phyloP scores from a whole-genome alignment of 2,113 vertebrate species.

The Tetrax tetrax region DNA sequence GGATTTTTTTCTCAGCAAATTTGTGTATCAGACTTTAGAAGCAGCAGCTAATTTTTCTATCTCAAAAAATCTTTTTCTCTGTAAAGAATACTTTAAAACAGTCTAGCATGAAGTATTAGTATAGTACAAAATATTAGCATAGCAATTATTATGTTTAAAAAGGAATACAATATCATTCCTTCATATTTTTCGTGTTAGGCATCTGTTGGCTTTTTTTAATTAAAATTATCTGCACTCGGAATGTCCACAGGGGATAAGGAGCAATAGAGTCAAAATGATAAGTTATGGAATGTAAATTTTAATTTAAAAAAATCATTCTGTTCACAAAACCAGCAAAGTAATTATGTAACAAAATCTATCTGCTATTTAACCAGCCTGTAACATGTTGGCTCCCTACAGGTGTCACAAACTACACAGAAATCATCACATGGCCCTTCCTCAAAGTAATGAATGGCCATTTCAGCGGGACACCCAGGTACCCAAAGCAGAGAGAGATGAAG shows the following conservation, averaged over 20 bases:
- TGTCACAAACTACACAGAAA: neutral
- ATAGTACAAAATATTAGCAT: neutral
- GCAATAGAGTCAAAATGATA: slow-evolving; percentile 10
- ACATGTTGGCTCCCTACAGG: neutral
- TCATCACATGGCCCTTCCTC: neutral
- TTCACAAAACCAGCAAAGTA: neutral
- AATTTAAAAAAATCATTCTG: neutral
- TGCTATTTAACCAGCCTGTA: neutral
- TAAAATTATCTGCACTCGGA: slow-evolving; percentile 32
- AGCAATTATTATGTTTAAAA: slow-evolving; percentile 24
- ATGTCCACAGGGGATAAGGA: neutral
- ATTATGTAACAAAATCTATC: neutral
- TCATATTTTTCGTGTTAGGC: slow-evolving; percentile 16
- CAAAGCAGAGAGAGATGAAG: neutral
- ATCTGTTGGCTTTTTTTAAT: slow-evolving; percentile 26
- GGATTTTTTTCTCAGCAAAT: neutral
- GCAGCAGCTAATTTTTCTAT: neutral
- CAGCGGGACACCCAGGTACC: neutral
- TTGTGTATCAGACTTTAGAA: neutral
- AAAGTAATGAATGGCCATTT: neutral
- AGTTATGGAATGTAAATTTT: neutral
- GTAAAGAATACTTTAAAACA: slow-evolving; percentile 10
- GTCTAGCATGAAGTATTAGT: neutral
- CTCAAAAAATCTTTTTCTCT: neutral
- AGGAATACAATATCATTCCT: neutral